Evolutionary conservation across 2,113 vertebrate species (phyloP), one percentile per base, ranked within the genome.

Genomic region (Coptodon bakossiorum): DNA sequence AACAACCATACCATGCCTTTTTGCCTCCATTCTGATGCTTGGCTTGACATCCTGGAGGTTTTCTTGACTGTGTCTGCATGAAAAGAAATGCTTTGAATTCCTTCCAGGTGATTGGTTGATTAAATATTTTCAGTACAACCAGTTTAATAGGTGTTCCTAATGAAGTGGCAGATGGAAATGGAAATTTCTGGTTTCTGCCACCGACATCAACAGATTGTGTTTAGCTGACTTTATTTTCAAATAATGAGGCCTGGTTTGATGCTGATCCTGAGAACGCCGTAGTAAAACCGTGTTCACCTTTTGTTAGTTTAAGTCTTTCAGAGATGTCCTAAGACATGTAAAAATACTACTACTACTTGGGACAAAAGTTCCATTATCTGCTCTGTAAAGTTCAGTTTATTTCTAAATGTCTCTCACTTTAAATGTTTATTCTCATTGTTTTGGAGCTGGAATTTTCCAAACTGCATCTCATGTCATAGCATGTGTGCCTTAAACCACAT

Each of bases 1-100:
- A 13, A 4, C 45, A 50, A 12, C 4, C 1, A 19, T 5, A 17
- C 14, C 0, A 0, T 3, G 6, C 6, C 24, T 17, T 50, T 50
- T 76, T 19, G 43, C 27, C 16, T 4, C 16, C 14, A 50, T 76
- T 50, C 10, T 76, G 43, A 50, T 11, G 9, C 43, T 76, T 5
- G 6, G 14, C 17, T 50, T 50, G 24, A 78, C 1, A 0, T 78
- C 45, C 71, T 31, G 16, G 43, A 0, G 6, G 27, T 50, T 19
- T 16, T 29, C 4, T 78, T 78, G 71, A 78, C 24, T 17, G 4
- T 29, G 43, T 78, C 27, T 31, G 17, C 1, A 31, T 50, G 24
- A 17, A 45, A 17, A 76, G 29, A 76, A 76, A 48, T 29, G 16
- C 43, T 24, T 43, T 73, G 5, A 27, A 27, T 1, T 50, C 16